phyloP scores from a whole-genome alignment of 2,797 vertebrate genomes.

The Chelidonichthys spinosus region DNA sequence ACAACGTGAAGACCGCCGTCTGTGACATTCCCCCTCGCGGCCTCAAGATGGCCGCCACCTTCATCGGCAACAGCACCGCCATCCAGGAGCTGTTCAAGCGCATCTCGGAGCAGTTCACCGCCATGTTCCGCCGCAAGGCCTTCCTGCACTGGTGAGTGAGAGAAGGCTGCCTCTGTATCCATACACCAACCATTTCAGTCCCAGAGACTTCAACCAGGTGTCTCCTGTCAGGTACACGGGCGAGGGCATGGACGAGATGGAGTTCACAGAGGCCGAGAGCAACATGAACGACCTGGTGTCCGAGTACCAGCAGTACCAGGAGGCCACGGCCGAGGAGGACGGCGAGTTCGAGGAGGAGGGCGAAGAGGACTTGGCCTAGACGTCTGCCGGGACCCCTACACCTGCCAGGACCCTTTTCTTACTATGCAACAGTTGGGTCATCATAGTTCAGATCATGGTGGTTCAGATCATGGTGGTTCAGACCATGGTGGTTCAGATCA shows the following conservation, averaged over 20 bases:
- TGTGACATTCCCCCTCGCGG: conserved; percentile 93
- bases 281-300: conserved; percentile 87
- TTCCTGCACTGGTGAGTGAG: conserved; percentile 85
- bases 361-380: conserved; percentile 82
- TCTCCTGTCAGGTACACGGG: conserved; percentile 80
- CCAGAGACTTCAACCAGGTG: too few species aligned
- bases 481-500: background rate
- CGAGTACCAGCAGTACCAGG: conserved; percentile 86
- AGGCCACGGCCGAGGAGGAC: conserved; percentile 84
- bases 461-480: background rate
- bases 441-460: background rate
- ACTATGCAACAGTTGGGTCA: conserved; percentile 37
- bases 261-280: conserved; percentile 84
- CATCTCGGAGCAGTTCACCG: conserved; percentile 90
- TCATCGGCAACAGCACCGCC: conserved; percentile 95
- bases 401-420: background rate
- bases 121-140: conserved; percentile 87
- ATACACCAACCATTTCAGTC: too few species aligned
- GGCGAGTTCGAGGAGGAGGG: conserved; percentile 85
- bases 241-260: conserved; percentile 86
- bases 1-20: conserved; percentile 91
- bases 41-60: conserved; percentile 93
- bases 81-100: conserved; percentile 97
- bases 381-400: background rate
- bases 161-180: background rate